phyloP scores from a whole-genome alignment of 2,888 invertebrate species.

The Drosophila putrida region DNA sequence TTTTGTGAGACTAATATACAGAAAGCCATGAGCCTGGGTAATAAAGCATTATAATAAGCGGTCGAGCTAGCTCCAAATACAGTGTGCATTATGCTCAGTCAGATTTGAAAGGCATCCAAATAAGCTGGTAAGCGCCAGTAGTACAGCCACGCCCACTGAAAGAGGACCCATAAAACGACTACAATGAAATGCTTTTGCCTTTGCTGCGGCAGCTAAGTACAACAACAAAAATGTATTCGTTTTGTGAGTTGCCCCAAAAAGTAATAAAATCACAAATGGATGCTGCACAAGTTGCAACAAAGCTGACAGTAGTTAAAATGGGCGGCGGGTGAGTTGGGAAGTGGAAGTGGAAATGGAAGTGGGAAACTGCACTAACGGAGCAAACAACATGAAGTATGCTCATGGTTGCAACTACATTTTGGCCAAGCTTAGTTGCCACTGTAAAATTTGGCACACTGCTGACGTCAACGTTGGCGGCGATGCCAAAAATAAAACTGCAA shows the following conservation, averaged over 20 bases:
- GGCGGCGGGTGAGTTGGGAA: not conserved
- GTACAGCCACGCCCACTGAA: slow-evolving; percentile 37
- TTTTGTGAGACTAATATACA: slow-evolving; percentile 40
- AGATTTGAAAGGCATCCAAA: slow-evolving; percentile 47
- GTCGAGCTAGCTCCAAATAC: slow-evolving; percentile 34
- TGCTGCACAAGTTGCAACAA: slow-evolving; percentile 65
- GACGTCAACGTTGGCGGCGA: slow-evolving; percentile 69
- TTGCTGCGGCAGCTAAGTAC: slow-evolving; percentile 43
- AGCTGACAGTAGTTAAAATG: slow-evolving; percentile 29
- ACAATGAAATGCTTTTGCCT: slow-evolving; percentile 69
- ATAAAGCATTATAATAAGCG: slow-evolving; percentile 70
- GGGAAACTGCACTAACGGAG: slow-evolving; percentile 28
- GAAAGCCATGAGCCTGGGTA: slow-evolving; percentile 25
- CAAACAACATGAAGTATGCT: slow-evolving; percentile 60
- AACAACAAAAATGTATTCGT: slow-evolving; percentile 31
- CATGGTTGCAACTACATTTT: slow-evolving; percentile 57
- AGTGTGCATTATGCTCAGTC: slow-evolving; percentile 54
- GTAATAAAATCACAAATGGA: slow-evolving; percentile 79
- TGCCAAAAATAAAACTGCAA: slow-evolving; percentile 70
- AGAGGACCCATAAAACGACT: slow-evolving; percentile 43
- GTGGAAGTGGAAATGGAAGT: not conserved
- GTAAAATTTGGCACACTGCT: slow-evolving; percentile 68
- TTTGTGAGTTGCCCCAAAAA: slow-evolving; percentile 51
- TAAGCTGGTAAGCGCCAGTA: slow-evolving; percentile 46
- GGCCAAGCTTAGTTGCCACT: slow-evolving; percentile 51